Evolutionary conservation across 2,113 vertebrate genomes (phyloP).

Genomic region (Xiphias gladius): DNA sequence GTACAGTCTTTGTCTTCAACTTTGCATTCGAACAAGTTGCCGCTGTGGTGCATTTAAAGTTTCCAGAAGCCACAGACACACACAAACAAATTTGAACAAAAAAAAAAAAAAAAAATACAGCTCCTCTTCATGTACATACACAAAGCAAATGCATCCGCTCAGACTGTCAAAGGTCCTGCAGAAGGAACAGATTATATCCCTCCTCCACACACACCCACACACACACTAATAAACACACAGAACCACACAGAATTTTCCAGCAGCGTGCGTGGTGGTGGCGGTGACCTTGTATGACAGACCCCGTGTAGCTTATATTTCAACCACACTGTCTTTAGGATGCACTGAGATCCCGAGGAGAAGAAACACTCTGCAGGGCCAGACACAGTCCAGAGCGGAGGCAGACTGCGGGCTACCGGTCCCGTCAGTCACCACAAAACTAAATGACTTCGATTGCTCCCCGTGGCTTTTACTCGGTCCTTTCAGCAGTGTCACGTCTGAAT

Average conservation of each 20-base stretch:
- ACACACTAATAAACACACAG: background rate
- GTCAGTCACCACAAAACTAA: slow-evolving; percentile 11
- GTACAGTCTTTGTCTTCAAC: slow-evolving; percentile 1
- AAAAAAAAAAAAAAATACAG: background rate
- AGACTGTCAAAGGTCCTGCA: slow-evolving; percentile 6
- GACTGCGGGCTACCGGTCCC: slow-evolving; percentile 1
- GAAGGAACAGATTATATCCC: slow-evolving; percentile 6
- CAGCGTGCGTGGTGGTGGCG: slow-evolving; percentile 31
- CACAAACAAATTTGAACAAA: background rate
- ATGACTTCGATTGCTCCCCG: background rate
- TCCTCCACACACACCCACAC: background rate
- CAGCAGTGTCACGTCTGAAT: background rate
- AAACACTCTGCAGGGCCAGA: slow-evolving; percentile 32
- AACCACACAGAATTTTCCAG: slow-evolving; percentile 22
- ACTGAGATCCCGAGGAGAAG: background rate
- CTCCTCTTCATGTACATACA: background rate
- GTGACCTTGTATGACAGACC: slow-evolving; percentile 50
- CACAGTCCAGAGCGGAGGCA: slow-evolving; percentile 15
- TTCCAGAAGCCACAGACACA: slow-evolving; percentile 3
- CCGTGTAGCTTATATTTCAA: slow-evolving; percentile 22
- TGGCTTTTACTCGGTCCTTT: slow-evolving; percentile 12
- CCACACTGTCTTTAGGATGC: slow-evolving; percentile 29
- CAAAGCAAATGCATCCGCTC: background rate
- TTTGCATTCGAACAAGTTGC: background rate
- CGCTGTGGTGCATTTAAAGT: slow-evolving; percentile 10